phyloP scores from a whole-genome alignment of 2,113 vertebrate genomes.

The Serinus canaria region DNA sequence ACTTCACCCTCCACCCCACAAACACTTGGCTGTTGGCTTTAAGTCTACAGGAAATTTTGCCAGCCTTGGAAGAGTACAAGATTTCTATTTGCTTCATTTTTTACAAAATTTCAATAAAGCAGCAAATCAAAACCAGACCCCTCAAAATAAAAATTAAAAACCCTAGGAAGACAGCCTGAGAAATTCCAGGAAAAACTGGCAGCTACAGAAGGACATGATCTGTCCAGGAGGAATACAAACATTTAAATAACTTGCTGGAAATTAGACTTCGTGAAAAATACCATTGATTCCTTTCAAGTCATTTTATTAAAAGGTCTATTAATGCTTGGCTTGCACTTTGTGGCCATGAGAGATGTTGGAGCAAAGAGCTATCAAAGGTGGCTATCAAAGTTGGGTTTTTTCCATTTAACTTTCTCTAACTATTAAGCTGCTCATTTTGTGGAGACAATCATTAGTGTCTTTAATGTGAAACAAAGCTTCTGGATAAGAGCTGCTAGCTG shows the following conservation, averaged over 20 bases:
- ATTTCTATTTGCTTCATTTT: neutral
- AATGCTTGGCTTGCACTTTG: conserved; percentile 60
- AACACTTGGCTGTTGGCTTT: neutral
- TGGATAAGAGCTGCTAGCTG: conserved; percentile 74
- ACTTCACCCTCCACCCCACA: neutral
- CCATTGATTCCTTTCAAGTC: conserved; percentile 50
- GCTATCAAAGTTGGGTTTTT: conserved; percentile 56
- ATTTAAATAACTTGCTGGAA: conserved; percentile 44
- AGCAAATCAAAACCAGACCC: neutral
- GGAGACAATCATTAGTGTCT: conserved; percentile 72
- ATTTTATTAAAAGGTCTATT: conserved; percentile 59
- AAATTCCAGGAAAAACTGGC: conserved; percentile 14
- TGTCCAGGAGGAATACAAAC: conserved; percentile 31
- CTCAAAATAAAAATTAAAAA: neutral
- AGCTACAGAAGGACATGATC: neutral
- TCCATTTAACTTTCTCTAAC: conserved; percentile 69
- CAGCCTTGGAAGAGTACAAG: neutral
- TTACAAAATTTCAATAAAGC: neutral
- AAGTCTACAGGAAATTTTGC: neutral
- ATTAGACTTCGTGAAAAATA: conserved; percentile 38
- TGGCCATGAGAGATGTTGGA: conserved; percentile 51
- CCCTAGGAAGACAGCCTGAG: neutral
- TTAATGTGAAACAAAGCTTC: conserved; percentile 78
- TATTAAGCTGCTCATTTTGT: conserved; percentile 71
- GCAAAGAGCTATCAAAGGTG: conserved; percentile 65